These are phyloP conservation scores for Heterotis niloticus DNA, from an alignment of 2,113 vertebrate species.

Conservation along the genomic window DNA sequence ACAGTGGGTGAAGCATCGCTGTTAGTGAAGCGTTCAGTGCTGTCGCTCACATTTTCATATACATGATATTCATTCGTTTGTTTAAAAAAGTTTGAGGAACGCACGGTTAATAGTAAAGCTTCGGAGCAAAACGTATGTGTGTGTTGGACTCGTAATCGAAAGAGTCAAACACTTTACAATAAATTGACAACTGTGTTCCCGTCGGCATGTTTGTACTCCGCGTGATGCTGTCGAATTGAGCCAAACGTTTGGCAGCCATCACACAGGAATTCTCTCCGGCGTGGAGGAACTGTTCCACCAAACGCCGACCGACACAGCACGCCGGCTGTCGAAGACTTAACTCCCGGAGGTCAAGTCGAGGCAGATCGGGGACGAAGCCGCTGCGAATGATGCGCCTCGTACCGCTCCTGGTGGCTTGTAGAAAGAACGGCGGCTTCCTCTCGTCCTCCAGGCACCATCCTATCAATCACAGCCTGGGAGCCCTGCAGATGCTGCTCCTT, in stretches of 20 bases:
- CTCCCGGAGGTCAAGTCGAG: not conserved
- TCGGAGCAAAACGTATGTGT: too few species aligned
- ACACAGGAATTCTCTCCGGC: not conserved
- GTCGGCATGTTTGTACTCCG: not conserved
- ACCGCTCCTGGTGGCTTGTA: slow-evolving; percentile 5
- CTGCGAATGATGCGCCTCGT: not conserved
- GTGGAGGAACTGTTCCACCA: not conserved
- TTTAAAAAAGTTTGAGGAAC: too few species aligned
- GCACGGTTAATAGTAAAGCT: too few species aligned
- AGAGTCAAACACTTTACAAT: not conserved
- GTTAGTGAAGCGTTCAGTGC: too few species aligned
- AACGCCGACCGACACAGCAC: not conserved
- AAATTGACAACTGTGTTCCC: not conserved
- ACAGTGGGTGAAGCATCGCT: too few species aligned
- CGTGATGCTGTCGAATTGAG: not conserved
- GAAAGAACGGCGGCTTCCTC: not conserved
- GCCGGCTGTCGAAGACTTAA: not conserved
- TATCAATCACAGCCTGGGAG: slow-evolving; percentile 23
- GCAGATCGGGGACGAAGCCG: not conserved
- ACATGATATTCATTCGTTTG: too few species aligned
- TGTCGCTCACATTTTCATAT: too few species aligned
- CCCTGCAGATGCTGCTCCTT: slow-evolving; percentile 31
- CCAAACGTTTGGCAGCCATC: not conserved
- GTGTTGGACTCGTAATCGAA: too few species aligned
- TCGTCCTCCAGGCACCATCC: slow-evolving; percentile 1